Percentiles rank a stretch among this genome's conserved stretches.
Evolutionary conservation across 2,113 vertebrate genomes (phyloP).

Genomic region (Neofelis nebulosa): DNA sequence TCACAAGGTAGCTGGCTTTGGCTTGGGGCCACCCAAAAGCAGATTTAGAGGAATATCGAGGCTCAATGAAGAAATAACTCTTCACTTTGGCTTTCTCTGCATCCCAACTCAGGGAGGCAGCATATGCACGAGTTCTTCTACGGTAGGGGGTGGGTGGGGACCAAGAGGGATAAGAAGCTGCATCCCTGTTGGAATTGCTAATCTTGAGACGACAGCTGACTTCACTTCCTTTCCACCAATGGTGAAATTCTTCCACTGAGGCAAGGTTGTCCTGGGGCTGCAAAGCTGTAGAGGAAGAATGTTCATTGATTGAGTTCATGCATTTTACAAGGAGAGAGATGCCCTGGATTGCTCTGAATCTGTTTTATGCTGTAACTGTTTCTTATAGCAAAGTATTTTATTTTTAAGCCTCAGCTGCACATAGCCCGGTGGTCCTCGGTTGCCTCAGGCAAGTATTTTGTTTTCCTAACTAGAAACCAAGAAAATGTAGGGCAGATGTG

Average conservation of each 20-base stretch:
- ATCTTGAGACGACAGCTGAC: not conserved
- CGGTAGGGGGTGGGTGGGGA: not conserved
- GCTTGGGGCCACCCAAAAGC: slow-evolving; percentile 12
- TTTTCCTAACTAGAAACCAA: slow-evolving; percentile 39
- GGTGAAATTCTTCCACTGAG: slow-evolving; percentile 10
- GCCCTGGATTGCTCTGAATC: not conserved
- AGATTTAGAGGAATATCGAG: slow-evolving; percentile 3
- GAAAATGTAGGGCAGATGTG: not conserved
- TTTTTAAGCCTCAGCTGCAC: not conserved
- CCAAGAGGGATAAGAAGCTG: not conserved
- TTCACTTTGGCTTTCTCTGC: slow-evolving; percentile 8
- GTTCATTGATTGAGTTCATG: slow-evolving; percentile 64
- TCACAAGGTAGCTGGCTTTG: slow-evolving; percentile 46
- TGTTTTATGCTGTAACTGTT: slow-evolving; percentile 43
- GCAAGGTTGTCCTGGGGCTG: not conserved
- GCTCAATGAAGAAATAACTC: slow-evolving; percentile 3
- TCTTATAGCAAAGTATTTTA: slow-evolving; percentile 10
- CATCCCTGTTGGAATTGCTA: not conserved
- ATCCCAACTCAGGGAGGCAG: not conserved
- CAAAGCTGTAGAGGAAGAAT: slow-evolving; percentile 35
- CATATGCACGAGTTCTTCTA: not conserved
- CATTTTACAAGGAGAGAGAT: slow-evolving; percentile 61
- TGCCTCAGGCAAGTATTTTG: slow-evolving; percentile 40
- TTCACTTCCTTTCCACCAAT: not conserved
- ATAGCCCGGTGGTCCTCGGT: not conserved